Percentiles rank a stretch among this genome's conserved stretches.
phyloP scores from a whole-genome alignment of 2,888 invertebrate genomes.

The Xestia sexstrigata region DNA sequence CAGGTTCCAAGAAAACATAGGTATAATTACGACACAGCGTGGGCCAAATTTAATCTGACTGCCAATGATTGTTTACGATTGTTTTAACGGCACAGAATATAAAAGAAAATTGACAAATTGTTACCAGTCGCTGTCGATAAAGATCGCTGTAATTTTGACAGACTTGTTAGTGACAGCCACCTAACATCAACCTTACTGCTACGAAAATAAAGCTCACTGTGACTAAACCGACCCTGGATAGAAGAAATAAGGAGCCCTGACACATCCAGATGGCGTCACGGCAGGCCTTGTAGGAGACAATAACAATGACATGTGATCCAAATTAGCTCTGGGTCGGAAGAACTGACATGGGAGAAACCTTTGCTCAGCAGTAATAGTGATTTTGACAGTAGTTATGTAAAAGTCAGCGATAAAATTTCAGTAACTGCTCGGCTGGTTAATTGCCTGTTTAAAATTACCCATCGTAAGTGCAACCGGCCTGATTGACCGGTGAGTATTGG shows the following conservation, averaged over 20 bases:
- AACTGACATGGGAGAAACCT: neutral
- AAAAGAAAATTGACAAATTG: neutral
- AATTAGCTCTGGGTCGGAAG: neutral
- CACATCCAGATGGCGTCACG: neutral
- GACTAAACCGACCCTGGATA: neutral
- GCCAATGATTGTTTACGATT: neutral
- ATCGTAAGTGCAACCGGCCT: slow-evolving; percentile 30
- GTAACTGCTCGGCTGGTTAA: neutral
- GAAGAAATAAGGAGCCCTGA: neutral
- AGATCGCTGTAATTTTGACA: neutral
- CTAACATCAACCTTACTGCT: neutral
- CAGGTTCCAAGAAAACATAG: neutral
- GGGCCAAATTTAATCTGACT: neutral
- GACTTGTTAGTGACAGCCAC: neutral
- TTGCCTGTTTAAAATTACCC: slow-evolving; percentile 18
- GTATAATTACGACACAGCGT: neutral
- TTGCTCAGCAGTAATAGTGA: neutral
- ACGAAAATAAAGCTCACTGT: neutral
- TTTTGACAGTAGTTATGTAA: neutral
- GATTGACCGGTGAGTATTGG: slow-evolving; percentile 40
- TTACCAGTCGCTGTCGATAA: neutral
- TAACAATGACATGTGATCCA: neutral
- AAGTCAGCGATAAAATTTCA: neutral
- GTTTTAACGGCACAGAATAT: neutral
- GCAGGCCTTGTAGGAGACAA: neutral